Evolutionary conservation across 2,888 invertebrate genomes (phyloP), one percentile per base, ranked within the genome.

Genomic region (Azorinus chamasolen): DNA sequence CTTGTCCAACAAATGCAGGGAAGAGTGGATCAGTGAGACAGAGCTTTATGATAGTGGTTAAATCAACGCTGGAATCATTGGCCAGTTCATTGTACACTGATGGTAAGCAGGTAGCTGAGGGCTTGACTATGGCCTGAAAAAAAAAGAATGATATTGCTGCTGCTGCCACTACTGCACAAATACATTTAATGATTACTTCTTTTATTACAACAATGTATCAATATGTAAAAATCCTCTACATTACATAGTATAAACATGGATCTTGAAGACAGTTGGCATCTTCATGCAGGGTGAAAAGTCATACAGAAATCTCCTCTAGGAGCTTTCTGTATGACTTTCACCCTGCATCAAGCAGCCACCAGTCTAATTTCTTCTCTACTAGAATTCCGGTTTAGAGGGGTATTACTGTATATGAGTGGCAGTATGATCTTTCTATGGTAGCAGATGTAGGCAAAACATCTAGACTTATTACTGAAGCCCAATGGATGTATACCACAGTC

Each of bases 1-100:
- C 88, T 59, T 87, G 76, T 22, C 83, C 87, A 16, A 91, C 91
- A 77, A 88, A 90, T 1, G 88, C 89, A 6, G 91, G 91, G 54
- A 91, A 91, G 27, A 70, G 74, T 2, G 87, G 84, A 65, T 91
- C 91, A 14, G 87, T 66, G 20, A 91, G 66, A 71, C 89, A 90
- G 24, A 90, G 73, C 32, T 85, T 80, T 10, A 90, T 50, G 3
- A 83, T 24, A 10, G 84, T 83, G 14, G 70, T 68, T 1, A 89
- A 54, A 22, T 86, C 72, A 3, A n/a, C 1, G 8, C 20, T 25
- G 8, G 45, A 22, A 18, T 68, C 45, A 27, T 12, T 12, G 12
- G 22, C 12, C 22, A 48, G 5, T 10, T 22, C 24, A 14, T 71
- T 59, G 63, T 88, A 89, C 8, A 82, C 68, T 1, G 72, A 16